phyloP scores from a whole-genome alignment of 2,797 vertebrate species.

The Esox masquinongy region DNA sequence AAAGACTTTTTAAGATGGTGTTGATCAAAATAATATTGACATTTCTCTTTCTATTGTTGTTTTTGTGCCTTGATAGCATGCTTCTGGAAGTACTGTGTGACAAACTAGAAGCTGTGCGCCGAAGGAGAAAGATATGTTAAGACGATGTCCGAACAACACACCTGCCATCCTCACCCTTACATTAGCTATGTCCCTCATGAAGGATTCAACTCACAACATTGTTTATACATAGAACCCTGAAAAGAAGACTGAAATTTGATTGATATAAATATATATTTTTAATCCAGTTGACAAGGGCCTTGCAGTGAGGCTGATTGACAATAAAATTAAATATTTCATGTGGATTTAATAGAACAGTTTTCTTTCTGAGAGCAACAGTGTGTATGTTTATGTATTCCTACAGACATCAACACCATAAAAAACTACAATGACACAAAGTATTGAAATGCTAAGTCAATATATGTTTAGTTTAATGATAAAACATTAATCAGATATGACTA shows the following conservation, averaged over 20 bases:
- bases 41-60: constrained; percentile 21
- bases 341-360: constrained; percentile 9
- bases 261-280: constrained; percentile 72
- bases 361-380: constrained; percentile 23
- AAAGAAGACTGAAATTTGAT: constrained; percentile 16
- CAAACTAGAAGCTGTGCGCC: constrained; percentile 64
- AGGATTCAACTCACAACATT: constrained; percentile 32
- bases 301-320: constrained; percentile 54
- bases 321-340: constrained; percentile 60
- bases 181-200: constrained; percentile 30
- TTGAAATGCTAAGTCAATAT: not conserved
- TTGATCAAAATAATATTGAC: not conserved
- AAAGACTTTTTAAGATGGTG: not conserved
- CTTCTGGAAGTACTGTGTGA: constrained; percentile 86
- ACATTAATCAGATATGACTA: not conserved
- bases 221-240: constrained; percentile 37
- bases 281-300: constrained; percentile 45
- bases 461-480: not conserved
- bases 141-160: constrained; percentile 23
- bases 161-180: constrained; percentile 22
- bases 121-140: constrained; percentile 9
- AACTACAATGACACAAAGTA: not conserved
- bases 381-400: not conserved
- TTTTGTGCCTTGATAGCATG: constrained; percentile 65
- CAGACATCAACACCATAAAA: constrained; percentile 2